Evolutionary conservation across 1,140 invertebrate genomes (phyloP).

Genomic region (Brachionus koreanus): DNA sequence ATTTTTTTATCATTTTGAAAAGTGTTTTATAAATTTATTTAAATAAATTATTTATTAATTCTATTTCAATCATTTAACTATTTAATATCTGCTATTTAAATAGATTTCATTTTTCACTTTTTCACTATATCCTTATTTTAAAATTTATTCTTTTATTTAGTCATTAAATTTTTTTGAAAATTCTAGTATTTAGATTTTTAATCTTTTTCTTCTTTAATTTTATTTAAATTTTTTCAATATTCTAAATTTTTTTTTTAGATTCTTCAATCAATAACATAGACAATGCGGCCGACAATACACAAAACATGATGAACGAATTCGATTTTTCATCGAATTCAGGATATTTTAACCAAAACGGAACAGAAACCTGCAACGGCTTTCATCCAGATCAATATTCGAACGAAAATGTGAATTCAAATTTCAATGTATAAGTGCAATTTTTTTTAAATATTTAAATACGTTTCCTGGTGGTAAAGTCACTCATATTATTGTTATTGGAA

Average conservation of each 20-base stretch:
- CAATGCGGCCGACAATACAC: not conserved
- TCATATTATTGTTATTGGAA: not conserved
- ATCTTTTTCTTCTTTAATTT: no score
- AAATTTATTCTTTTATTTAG: no score
- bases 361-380: not conserved
- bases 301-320: not conserved
- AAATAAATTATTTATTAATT: no score
- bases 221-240: not conserved
- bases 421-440: constrained; percentile 13
- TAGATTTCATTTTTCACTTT: no score
- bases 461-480: not conserved
- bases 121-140: no score
- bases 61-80: no score
- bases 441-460: not conserved
- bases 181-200: no score
- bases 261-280: constrained; percentile 19
- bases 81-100: no score
- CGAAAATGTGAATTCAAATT: constrained; percentile 8
- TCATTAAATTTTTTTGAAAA: no score
- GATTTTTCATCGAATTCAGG: not conserved
- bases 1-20: no score
- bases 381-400: not conserved
- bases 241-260: constrained; percentile 11
- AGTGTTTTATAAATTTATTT: no score
- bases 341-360: not conserved